phyloP scores from a whole-genome alignment of 1,140 invertebrate genomes.

The Ostrea edulis region DNA sequence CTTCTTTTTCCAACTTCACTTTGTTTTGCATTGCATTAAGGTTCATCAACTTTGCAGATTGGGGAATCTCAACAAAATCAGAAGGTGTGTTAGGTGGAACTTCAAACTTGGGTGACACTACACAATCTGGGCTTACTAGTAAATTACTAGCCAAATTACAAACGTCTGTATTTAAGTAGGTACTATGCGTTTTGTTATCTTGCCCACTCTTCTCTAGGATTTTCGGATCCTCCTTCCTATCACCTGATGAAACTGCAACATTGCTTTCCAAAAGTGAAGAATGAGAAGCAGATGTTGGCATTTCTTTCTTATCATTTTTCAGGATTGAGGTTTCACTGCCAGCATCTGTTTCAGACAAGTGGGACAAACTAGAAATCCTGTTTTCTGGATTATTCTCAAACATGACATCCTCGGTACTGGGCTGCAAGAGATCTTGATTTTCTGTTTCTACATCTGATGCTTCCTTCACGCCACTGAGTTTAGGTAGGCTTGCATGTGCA shows the following conservation, averaged over 20 bases:
- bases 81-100: slow-evolving; percentile 17
- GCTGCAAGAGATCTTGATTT: not conserved
- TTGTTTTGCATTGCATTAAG: not conserved
- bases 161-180: not conserved
- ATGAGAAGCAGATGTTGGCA: not conserved
- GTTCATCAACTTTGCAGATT: not conserved
- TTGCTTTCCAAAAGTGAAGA: not conserved
- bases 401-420: not conserved
- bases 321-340: not conserved
- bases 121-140: not conserved
- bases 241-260: not conserved
- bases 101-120: slow-evolving; percentile 16
- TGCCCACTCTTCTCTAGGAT: not conserved
- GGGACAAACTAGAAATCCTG: not conserved
- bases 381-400: not conserved
- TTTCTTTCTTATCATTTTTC: not conserved
- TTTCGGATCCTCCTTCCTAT: not conserved
- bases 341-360: not conserved
- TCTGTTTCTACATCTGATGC: not conserved
- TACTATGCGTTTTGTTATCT: not conserved
- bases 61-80: not conserved
- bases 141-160: no score
- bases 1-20: slow-evolving; percentile 11
- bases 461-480: not conserved
- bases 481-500: not conserved